Base-by-base conservation (phyloP, 2,888 invertebrate genomes). In the Ormyrus pomaceus region DNA sequence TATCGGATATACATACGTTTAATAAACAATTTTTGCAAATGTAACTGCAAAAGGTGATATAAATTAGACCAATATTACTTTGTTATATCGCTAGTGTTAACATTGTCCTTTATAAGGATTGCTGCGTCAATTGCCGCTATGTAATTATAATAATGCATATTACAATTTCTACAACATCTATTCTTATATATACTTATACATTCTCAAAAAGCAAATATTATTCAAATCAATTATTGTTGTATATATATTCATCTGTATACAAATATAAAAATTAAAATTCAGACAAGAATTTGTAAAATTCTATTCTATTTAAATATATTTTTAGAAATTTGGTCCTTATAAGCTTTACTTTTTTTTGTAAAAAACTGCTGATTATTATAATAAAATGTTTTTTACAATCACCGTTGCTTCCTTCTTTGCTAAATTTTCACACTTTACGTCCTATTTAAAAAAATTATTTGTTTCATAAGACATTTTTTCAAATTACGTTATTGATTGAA, bases 71-170 rank as follows among this genome's bases (percentile, higher is more conserved):
- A 53, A 48, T 73, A 48, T 3, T 9, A 55, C 45, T 62, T n/a
- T 69, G 53, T 64, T 64, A 73, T 64, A 64, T 64, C 48, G 46
- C 56, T 64, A 64, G 10, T 6, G 51, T 10, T 34, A 50, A 34
- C n/a, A 66, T 65, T 74, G 65, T 75, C 75, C 75, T 75, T 75
- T 68, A 75, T 75, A 75, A 75, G 75, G 75, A 75, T 74, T 59
- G 45, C 58, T 50, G 11, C 19, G 53, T 59, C 58, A 66, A 75
- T 58, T 75, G 53, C 56, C 13, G 9, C 66, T 66, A 59, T 50
- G 10, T 51, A 48, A 55, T 48, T 74, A 55, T 64, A 66, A 74
- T 74, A 34, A 66, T 59, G 46, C n/a, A 51, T 51, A 34, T n/a
- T 34, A 34, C 51, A 13, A 66, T 65, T 75, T 75, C 59, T 75